Conservation (phyloP, 2,797 vertebrate genomes). For the Myotis findleyi region DNA sequence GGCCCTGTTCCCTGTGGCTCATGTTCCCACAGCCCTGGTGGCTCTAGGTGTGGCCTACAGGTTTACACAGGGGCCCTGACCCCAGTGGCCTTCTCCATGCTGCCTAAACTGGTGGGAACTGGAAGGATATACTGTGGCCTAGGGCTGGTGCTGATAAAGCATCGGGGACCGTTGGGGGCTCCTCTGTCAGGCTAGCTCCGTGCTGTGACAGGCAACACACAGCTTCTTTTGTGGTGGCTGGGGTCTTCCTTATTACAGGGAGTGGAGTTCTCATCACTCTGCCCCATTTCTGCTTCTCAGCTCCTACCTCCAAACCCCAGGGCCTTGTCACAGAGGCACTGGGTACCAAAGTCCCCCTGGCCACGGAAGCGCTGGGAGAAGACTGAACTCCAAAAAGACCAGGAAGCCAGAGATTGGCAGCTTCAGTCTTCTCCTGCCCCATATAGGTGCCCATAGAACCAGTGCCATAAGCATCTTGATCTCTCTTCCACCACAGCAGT, state of each 20-base stretch:
- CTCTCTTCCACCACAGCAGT: neutral
- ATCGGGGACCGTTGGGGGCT: constrained; percentile 91
- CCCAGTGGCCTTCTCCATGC: constrained; percentile 90
- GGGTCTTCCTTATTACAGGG: constrained; percentile 89
- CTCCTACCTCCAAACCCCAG: constrained; percentile 59
- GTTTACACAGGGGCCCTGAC: constrained; percentile 93
- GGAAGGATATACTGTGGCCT: constrained; percentile 90
- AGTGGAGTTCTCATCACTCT: constrained; percentile 87
- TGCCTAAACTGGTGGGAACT: constrained; percentile 92
- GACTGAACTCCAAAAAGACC: constrained; percentile 29
- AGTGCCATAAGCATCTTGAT: constrained; percentile 64
- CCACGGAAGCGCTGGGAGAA: neutral
- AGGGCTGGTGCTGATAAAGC: constrained; percentile 94
- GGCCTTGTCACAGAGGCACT: constrained; percentile 33
- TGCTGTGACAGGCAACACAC: constrained; percentile 90
- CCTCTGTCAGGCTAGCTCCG: constrained; percentile 93
- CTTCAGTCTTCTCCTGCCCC: neutral
- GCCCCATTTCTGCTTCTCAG: constrained; percentile 86
- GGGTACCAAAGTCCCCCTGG: constrained; percentile 47
- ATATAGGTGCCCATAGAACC: neutral
- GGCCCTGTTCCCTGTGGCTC: constrained; percentile 87
- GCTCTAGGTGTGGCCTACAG: constrained; percentile 89
- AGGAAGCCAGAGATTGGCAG: neutral
- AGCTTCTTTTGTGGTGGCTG: constrained; percentile 89
- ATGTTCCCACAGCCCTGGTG: constrained; percentile 84